Percentiles rank a stretch among this genome's conserved stretches.
Evolutionary conservation across 1,140 invertebrate genomes (phyloP).

Genomic region (Doryteuthis pealeii): DNA sequence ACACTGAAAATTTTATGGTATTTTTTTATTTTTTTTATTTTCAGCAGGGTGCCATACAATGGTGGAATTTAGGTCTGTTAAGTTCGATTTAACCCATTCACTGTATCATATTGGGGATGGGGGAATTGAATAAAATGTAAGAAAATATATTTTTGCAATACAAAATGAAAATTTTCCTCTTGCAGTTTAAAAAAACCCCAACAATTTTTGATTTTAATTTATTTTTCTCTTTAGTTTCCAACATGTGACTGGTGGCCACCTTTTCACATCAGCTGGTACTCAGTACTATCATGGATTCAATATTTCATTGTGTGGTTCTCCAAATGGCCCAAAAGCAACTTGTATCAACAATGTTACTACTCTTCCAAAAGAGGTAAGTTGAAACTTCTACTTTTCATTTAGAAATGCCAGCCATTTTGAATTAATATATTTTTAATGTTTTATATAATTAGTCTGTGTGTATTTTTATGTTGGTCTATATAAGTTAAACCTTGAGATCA

Average conservation of each 20-base stretch:
- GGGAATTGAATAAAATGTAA: no score
- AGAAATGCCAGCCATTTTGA: background rate
- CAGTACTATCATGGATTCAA: slow-evolving; percentile 68
- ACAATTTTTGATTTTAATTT: background rate
- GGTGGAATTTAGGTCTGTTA: no score
- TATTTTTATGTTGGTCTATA: slow-evolving; percentile 16
- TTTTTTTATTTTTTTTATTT: no score
- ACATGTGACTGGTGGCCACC: slow-evolving; percentile 46
- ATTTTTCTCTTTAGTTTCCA: slow-evolving; percentile 51
- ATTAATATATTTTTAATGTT: slow-evolving; percentile 6
- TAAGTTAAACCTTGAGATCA: no score
- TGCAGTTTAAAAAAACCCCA: no score
- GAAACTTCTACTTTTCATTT: no score
- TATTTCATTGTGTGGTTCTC: slow-evolving; percentile 64
- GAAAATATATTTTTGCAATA: no score
- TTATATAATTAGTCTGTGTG: slow-evolving; percentile 13
- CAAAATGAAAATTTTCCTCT: no score
- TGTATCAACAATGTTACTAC: slow-evolving; percentile 62
- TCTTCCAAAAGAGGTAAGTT: slow-evolving; percentile 23
- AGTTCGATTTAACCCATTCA: no score
- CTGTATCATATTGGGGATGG: no score
- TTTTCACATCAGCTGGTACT: slow-evolving; percentile 66
- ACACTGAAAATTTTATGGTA: no score
- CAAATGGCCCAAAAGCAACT: slow-evolving; percentile 41
- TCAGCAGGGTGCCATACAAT: no score